Conservation (phyloP, 2,797 vertebrate species). For the Squalus acanthias region DNA sequence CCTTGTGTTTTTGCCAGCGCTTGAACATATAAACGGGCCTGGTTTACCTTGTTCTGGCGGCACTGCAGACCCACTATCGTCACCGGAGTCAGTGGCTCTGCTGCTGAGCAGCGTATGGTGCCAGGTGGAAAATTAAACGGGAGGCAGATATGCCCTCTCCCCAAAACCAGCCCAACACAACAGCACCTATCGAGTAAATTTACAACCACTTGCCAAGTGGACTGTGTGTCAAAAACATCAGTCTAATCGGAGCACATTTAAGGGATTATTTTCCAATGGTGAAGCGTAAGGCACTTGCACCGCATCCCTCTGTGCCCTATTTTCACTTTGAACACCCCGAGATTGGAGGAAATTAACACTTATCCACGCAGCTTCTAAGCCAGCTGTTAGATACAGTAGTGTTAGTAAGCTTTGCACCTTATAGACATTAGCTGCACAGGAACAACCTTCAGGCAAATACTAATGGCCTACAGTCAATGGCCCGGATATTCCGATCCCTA, state of each 20-base stretch:
- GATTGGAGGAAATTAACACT: neutral
- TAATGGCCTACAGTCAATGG: neutral
- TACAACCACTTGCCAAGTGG: no score
- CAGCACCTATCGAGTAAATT: no score
- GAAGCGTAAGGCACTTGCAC: no score
- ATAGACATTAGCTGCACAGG: neutral
- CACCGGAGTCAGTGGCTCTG: neutral
- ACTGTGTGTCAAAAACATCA: no score
- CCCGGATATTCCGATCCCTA: no score
- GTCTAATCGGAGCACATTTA: no score
- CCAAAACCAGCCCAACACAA: no score
- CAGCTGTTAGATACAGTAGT: neutral
- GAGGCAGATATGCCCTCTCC: no score
- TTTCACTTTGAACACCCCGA: neutral
- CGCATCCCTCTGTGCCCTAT: no score
- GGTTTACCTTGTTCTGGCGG: neutral
- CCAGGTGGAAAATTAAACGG: neutral
- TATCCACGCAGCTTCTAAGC: neutral
- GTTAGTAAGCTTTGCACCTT: neutral
- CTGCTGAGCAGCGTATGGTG: neutral
- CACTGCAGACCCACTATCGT: neutral
- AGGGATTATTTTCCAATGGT: no score
- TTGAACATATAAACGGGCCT: neutral
- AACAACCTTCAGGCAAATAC: neutral
- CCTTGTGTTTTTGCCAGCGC: neutral